Conservation (phyloP, 2,113 vertebrate species). For the rat (Rattus norvegicus) region DNA sequence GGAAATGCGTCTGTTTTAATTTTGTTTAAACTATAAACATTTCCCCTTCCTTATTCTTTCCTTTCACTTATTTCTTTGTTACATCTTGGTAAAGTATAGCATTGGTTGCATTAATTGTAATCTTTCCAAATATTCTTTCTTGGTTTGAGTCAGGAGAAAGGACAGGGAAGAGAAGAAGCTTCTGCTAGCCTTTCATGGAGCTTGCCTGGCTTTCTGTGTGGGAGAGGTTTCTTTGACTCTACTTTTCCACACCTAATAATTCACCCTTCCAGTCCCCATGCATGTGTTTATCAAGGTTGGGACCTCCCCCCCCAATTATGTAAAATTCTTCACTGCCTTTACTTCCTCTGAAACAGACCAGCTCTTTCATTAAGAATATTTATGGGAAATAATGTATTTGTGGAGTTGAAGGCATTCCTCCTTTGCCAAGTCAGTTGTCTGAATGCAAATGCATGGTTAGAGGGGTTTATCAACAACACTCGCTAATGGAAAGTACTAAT, state of each 20-base stretch:
- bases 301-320: slow-evolving; percentile 78
- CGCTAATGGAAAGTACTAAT: slow-evolving; percentile 87
- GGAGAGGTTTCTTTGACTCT: slow-evolving; percentile 81
- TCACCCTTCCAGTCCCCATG: slow-evolving; percentile 78
- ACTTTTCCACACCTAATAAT: slow-evolving; percentile 88
- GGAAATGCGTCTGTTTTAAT: not conserved
- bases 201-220: slow-evolving; percentile 78
- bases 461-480: slow-evolving; percentile 77
- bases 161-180: not conserved
- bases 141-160: not conserved
- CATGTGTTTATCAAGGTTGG: slow-evolving; percentile 83
- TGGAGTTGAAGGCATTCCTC: slow-evolving; percentile 85
- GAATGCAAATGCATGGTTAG: slow-evolving; percentile 82
- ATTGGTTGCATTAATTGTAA: slow-evolving; percentile 12
- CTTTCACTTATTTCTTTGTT: not conserved
- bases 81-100: not conserved
- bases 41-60: not conserved
- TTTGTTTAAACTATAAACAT: slow-evolving; percentile 17
- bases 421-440: slow-evolving; percentile 83
- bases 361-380: slow-evolving; percentile 83
- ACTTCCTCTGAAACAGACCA: slow-evolving; percentile 77
- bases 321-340: slow-evolving; percentile 82
- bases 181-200: slow-evolving; percentile 34
- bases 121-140: not conserved
- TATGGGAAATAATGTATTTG: slow-evolving; percentile 87